Evolutionary conservation across 2,113 vertebrate genomes (phyloP).

Genomic region (Hydropotes inermis): DNA sequence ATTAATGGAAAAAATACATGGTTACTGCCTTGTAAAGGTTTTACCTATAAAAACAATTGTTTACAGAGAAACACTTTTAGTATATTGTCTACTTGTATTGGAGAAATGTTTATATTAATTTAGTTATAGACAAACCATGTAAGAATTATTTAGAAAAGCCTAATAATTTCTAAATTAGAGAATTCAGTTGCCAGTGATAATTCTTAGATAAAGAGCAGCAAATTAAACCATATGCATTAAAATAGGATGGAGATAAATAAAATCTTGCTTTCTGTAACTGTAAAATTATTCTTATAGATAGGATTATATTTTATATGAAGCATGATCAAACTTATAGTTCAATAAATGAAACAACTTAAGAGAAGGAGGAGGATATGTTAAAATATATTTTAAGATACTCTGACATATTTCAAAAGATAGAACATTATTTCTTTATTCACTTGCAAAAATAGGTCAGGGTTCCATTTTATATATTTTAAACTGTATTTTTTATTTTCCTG

Average conservation of each 20-base stretch:
- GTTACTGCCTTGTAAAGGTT: conserved; percentile 9
- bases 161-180: conserved; percentile 54
- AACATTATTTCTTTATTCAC: conserved; percentile 43
- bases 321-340: conserved; percentile 49
- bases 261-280: conserved; percentile 42
- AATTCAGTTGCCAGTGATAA: conserved; percentile 4
- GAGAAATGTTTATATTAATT: conserved; percentile 28
- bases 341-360: conserved; percentile 1
- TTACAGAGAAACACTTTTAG: conserved; percentile 27
- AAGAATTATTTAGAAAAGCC: conserved; percentile 40
- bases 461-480: conserved; percentile 50
- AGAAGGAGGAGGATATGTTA: neutral
- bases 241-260: conserved; percentile 37
- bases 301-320: conserved; percentile 24
- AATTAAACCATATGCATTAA: conserved; percentile 5
- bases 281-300: conserved; percentile 31
- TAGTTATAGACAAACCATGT: neutral
- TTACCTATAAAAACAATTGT: neutral
- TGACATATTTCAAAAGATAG: conserved; percentile 48
- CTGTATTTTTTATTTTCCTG: conserved; percentile 43
- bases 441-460: conserved; percentile 54
- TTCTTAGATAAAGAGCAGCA: conserved; percentile 30
- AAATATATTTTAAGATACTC: conserved; percentile 22
- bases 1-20: conserved; percentile 55
- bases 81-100: neutral